Evolutionary conservation across 2,113 vertebrate species (phyloP), one percentile per base, ranked within the genome.

Genomic region (Clarias batrachus): DNA sequence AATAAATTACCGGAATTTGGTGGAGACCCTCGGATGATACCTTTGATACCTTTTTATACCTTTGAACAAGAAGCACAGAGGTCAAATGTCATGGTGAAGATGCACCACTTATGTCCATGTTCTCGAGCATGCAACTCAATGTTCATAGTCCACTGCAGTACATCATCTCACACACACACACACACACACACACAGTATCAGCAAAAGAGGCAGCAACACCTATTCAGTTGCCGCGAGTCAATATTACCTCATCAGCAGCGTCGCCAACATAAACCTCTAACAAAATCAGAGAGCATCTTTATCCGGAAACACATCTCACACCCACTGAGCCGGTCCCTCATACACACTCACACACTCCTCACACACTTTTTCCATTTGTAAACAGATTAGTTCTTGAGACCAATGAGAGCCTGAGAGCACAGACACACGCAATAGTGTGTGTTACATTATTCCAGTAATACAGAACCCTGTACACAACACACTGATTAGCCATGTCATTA

Each of bases 391-490:
- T 48, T 48, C 41, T 6, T 48, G 41, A 48, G 41, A 48, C 4
- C 48, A 48, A 48, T 8, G 48, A 48, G 48, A 48, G 48, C 98
- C 98, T 99, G 92, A 82, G 41, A 12, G 70, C 17, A 66, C 37
- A 73, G 33, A 30, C 25, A 68, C 78, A 60, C 30, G 3, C 9
- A 74, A 25, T 11, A 66, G 13, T 2, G 2, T 8, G 48, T 30
- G n/a, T 68, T 68, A 68, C 27, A 33, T 70, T 70, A n/a, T 52
- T 25, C 13, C 71, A 74, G 37, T 48, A 25, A 48, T 48, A 48
- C 48, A 48, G 6, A 6, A 48, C 6, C 0, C 6, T 48, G 48
- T 48, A 48, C 48, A 48, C 48, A 48, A 48, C 48, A 48, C 48
- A 48, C 48, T 48, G 48, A 48, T 48, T 6, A 48, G 48, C 6